Base-by-base conservation (phyloP, 2,888 invertebrate species). In the Epinotia brunnichana region DNA sequence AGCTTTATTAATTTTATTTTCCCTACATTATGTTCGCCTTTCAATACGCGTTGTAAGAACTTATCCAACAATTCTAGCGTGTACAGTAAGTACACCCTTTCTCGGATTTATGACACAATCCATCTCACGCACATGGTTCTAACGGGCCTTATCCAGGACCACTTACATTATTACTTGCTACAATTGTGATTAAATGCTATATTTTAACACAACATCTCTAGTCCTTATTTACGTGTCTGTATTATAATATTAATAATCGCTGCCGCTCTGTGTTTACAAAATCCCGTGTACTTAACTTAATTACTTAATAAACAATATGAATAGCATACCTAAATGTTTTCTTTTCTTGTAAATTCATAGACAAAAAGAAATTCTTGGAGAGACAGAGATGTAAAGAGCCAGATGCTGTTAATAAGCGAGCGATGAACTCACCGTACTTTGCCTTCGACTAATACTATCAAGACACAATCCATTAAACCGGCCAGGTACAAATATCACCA, bases 401-500 rank as follows among this genome's bases (percentile, higher is more conserved):
- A 7, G 5, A 48, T 48, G 7, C n/a, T 7, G 48, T 48, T 7
- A 48, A n/a, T 48, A 48, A 48, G n/a, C 35, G 35, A 35, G n/a
- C 48, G 48, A 48, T 7, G 48, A 48, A n/a, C 13, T 39, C 29
- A 10, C 2, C 59, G 17, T 35, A 35, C 15, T 57, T 29, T 10
- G 17, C 35, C 39, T 17, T 35, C 35, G 35, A 59, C 10, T 54
- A 54, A 54, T 35, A 54, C 48, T 35, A 70, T 54, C 51, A 21
- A 64, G 19, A 64, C 57, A 77, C 77, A 74, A 81, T 78, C 78
- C 74, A 75, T 76, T 76, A 69, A 76, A 81, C 80, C 78, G 77
- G 56, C 57, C 76, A 77, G 77, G 79, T 78, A 76, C 74, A 73
- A 83, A 79, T 81, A 82, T 84, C 82, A 79, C 81, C 82, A 83